Percentiles rank a stretch among this genome's conserved stretches.
Evolutionary conservation across 1,140 invertebrate genomes (phyloP).

Genomic region (Zaprionus lachaisei): DNA sequence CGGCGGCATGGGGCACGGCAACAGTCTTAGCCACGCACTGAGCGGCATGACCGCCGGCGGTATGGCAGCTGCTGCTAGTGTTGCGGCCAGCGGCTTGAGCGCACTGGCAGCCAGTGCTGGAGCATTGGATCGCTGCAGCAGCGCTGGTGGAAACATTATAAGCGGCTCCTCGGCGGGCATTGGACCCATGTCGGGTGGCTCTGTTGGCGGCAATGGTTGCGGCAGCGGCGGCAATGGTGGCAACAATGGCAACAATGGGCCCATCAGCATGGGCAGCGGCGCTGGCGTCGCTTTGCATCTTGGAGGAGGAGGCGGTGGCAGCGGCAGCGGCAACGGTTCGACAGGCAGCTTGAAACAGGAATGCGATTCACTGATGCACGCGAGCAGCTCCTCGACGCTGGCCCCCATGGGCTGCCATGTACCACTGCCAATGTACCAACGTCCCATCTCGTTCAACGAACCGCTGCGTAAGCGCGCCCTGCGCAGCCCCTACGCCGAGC

Average conservation of each 20-base stretch:
- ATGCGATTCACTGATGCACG: slow-evolving; percentile 83
- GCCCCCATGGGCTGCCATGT: slow-evolving; percentile 68
- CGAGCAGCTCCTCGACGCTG: slow-evolving; percentile 69
- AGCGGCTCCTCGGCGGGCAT: slow-evolving; percentile 61
- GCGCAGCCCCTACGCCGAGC: slow-evolving; percentile 85
- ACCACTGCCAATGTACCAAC: slow-evolving; percentile 77
- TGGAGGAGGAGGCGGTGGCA: slow-evolving; percentile 69
- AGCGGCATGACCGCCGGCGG: slow-evolving; percentile 79
- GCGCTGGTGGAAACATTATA: slow-evolving; percentile 74
- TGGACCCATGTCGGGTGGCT: slow-evolving; percentile 50
- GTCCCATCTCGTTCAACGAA: slow-evolving; percentile 79
- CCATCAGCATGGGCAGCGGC: slow-evolving; percentile 51
- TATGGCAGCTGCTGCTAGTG: slow-evolving; percentile 69
- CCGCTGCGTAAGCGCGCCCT: slow-evolving; percentile 85
- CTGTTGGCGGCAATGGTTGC: slow-evolving; percentile 33
- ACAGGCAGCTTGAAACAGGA: slow-evolving; percentile 80
- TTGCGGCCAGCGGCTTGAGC: slow-evolving; percentile 64
- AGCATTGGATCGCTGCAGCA: slow-evolving; percentile 67
- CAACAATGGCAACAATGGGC: slow-evolving; percentile 33
- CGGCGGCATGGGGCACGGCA: slow-evolving; percentile 60
- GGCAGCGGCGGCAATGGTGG: too few species aligned
- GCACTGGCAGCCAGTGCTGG: slow-evolving; percentile 68
- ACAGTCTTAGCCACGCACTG: slow-evolving; percentile 59
- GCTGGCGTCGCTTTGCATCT: not conserved
- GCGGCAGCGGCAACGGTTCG: slow-evolving; percentile 66